A percentile compares a stretch with the other conserved stretches of the same genome.
These are phyloP conservation scores for Dipodomys ordii DNA, from an alignment of 2,113 vertebrate genomes.

Conservation along the genomic window DNA sequence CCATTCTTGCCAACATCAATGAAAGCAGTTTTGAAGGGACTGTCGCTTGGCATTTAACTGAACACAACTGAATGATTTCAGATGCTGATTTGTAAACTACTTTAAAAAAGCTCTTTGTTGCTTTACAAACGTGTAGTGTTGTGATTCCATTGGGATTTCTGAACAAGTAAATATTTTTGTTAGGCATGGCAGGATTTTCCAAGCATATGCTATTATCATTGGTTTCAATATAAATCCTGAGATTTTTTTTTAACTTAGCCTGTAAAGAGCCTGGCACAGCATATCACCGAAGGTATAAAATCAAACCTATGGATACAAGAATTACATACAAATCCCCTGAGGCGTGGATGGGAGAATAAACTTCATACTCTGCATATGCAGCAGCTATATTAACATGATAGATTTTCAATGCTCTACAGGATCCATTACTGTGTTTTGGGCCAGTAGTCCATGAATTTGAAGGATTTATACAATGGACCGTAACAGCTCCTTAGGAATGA, in stretches of 20 bases:
- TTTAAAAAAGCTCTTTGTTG: conserved; percentile 76
- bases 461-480: conserved; percentile 85
- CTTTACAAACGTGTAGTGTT: conserved; percentile 73
- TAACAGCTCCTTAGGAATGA: conserved; percentile 81
- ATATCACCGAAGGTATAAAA: conserved; percentile 15
- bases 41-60: conserved; percentile 61
- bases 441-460: conserved; percentile 81
- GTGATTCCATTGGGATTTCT: conserved; percentile 78
- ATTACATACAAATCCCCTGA: conserved; percentile 69
- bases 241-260: conserved; percentile 15
- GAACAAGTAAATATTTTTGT: conserved; percentile 82
- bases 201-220: conserved; percentile 60
- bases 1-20: conserved; percentile 55
- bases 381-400: conserved; percentile 76
- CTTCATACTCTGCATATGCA: conserved; percentile 72
- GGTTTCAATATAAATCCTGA: conserved; percentile 60
- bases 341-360: conserved; percentile 65
- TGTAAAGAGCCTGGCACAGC: conserved; percentile 41
- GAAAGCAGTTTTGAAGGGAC: conserved; percentile 58
- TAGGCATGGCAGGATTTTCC: conserved; percentile 68
- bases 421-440: conserved; percentile 79
- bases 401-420: conserved; percentile 76
- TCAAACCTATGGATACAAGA: conserved; percentile 61
- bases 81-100: conserved; percentile 74
- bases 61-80: conserved; percentile 69